phyloP scores from a whole-genome alignment of 2,113 vertebrate genomes.

The Toxostoma redivivum region DNA sequence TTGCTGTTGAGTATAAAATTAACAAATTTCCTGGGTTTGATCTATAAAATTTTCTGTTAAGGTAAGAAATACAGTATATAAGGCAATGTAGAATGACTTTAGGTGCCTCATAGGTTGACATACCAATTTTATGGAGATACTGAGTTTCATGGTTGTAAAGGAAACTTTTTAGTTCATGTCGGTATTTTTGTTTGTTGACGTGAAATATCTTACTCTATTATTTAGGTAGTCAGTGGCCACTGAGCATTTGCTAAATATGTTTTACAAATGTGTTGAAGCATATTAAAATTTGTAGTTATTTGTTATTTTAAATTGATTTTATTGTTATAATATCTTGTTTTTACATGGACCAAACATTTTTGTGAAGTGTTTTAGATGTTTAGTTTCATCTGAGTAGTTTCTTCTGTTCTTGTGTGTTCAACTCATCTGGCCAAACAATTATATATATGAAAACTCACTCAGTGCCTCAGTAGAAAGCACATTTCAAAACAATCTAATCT shows the following conservation, averaged over 20 bases:
- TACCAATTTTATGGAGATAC: not conserved
- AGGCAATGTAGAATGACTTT: not conserved
- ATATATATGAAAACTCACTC: not conserved
- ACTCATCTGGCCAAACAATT: not conserved
- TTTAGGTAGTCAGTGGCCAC: not conserved
- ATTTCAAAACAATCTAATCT: not conserved
- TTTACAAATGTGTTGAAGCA: not conserved
- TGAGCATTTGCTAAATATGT: not conserved
- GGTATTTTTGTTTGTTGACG: not conserved
- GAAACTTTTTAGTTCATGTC: not conserved
- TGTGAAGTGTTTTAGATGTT: not conserved
- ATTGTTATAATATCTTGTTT: not conserved
- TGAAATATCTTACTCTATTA: not conserved
- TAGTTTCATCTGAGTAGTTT: not conserved
- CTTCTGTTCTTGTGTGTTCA: not conserved
- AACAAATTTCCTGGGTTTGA: not conserved
- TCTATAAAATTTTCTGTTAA: not conserved
- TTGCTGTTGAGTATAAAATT: not conserved
- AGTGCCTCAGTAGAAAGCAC: not conserved
- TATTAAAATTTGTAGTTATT: not conserved
- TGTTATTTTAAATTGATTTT: not conserved
- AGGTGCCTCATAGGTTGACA: not conserved
- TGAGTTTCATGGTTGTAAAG: not conserved
- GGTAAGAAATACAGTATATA: not conserved
- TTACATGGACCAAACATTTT: not conserved